phyloP scores from a whole-genome alignment of 2,888 invertebrate genomes.

The Drosophila rellima region DNA sequence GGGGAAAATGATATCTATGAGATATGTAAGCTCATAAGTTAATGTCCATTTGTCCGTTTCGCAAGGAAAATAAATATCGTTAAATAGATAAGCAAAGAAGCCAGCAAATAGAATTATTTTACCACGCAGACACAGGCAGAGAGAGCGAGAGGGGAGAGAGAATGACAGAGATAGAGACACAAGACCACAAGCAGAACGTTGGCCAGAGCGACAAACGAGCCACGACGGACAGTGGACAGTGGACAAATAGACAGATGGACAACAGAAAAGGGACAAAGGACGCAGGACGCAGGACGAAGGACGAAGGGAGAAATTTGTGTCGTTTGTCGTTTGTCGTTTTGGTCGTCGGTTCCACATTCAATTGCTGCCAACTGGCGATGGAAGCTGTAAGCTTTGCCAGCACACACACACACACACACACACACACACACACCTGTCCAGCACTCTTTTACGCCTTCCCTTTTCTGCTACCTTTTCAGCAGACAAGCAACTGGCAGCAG shows the following conservation, averaged over 20 bases:
- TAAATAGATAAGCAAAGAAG: conserved; percentile 69
- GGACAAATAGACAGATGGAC: not conserved
- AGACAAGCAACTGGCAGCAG: conserved; percentile 27
- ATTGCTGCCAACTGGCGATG: conserved; percentile 55
- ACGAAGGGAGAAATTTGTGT: conserved; percentile 31
- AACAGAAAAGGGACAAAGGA: conserved; percentile 7
- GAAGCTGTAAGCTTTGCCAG: conserved; percentile 19
- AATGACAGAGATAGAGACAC: not conserved
- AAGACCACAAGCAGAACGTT: conserved; percentile 36
- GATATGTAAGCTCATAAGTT: conserved; percentile 56
- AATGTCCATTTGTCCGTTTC: conserved; percentile 46
- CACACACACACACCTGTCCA: conserved; percentile 12
- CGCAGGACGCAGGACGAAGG: not conserved
- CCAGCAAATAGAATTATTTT: conserved; percentile 70
- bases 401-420: conserved; percentile 8
- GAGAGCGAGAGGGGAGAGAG: not conserved
- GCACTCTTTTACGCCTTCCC: not conserved
- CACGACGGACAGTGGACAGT: conserved; percentile 10
- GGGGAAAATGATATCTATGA: conserved; percentile 22
- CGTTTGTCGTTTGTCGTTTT: conserved; percentile 41
- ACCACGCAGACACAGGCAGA: conserved; percentile 36
- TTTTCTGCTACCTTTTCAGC: not conserved
- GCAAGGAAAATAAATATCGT: conserved; percentile 66
- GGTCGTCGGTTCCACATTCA: conserved; percentile 52
- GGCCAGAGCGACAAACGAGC: conserved; percentile 30